Evolutionary conservation across 2,888 invertebrate genomes (phyloP).

Genomic region (Salpingus planirostris): DNA sequence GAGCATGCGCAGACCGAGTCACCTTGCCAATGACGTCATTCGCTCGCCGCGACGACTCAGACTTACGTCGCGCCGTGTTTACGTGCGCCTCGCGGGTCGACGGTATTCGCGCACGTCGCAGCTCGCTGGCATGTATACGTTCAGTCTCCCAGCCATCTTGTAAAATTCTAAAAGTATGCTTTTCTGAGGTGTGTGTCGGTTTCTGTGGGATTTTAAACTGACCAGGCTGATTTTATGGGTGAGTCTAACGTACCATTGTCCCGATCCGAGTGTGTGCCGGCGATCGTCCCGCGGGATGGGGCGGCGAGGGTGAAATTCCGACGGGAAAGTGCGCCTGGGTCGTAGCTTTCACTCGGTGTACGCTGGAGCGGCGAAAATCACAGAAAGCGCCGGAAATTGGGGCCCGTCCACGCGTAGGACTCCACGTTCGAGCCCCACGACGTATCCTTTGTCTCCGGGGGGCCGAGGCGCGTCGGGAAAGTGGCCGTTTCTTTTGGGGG

Average conservation of each 20-base stretch:
- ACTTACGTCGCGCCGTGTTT: slow-evolving; percentile 23
- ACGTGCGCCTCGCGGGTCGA: slow-evolving; percentile 1
- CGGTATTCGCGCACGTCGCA: slow-evolving; percentile 22
- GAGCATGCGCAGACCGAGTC: slow-evolving; percentile 28
- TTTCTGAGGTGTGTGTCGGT: slow-evolving; percentile 43
- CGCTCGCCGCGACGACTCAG: slow-evolving; percentile 16
- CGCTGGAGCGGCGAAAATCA: slow-evolving; percentile 25
- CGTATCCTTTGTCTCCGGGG: too few species aligned
- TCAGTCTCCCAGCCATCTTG: slow-evolving; percentile 43
- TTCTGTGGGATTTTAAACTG: slow-evolving; percentile 37
- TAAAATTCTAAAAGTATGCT: slow-evolving; percentile 42
- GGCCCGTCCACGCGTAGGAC: too few species aligned
- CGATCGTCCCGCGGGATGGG: too few species aligned
- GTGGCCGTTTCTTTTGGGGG: slow-evolving; percentile 17
- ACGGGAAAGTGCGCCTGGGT: slow-evolving; percentile 28
- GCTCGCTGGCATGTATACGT: slow-evolving; percentile 32
- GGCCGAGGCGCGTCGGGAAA: too few species aligned
- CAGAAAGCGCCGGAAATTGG: slow-evolving; percentile 24
- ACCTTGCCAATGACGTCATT: slow-evolving; percentile 40
- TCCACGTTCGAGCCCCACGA: too few species aligned
- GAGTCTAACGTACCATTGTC: slow-evolving; percentile 29
- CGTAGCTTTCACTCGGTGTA: slow-evolving; percentile 31
- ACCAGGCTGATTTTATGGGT: slow-evolving; percentile 39
- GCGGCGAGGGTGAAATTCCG: slow-evolving; percentile 8
- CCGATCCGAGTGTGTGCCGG: too few species aligned